Evolutionary conservation across 1,140 invertebrate species (phyloP), one percentile per base, ranked within the genome.

Genomic region (Piezodorus guildinii): DNA sequence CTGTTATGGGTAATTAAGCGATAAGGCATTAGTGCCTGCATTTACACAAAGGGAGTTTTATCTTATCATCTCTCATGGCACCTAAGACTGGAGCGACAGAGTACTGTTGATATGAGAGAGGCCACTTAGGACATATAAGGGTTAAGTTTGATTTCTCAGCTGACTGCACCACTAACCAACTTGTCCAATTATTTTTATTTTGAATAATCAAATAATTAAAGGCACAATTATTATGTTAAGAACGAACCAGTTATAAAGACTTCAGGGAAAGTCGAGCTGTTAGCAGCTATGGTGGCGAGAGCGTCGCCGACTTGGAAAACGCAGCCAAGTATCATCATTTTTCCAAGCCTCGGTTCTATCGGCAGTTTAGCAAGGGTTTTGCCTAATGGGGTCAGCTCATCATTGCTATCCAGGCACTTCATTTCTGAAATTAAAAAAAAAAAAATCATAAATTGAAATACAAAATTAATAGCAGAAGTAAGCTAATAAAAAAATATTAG

Each of bases 301-400:
- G 94, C 86, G 76, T 96, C 93, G 1, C 90, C 93, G 68, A 87
- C 86, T 54, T 85, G 82, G 69, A 97, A 87, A 65, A 95, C 85
- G 23, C 85, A 84, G 0, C 90, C 91, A 21, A 96, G 77, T 21
- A 97, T 84, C 81, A 96, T 87, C 93, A 96, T 96, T 77, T 95
- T 96, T 1, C 94, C 94, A 6, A 96, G 78, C 25, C 91, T 81
- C 0, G 94, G 94, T 72, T 96, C 94, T 61, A 96, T 86, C 0
- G 94, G 92, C 69, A 96, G 74, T 66, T 91, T 87, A 0, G 93
- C 94, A n/a, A 98, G 77, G 66, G 96, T 94, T 66, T 85, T 85
- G 0, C 94, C 94, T 1, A 96, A 78, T 0, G 93, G 89, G 0
- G 94, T 94, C 27, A 98, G 73, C 61, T 92, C 87, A 72, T 95